Conservation (phyloP, 1,140 invertebrate genomes). For the Brachionus asplanchnoidis region DNA sequence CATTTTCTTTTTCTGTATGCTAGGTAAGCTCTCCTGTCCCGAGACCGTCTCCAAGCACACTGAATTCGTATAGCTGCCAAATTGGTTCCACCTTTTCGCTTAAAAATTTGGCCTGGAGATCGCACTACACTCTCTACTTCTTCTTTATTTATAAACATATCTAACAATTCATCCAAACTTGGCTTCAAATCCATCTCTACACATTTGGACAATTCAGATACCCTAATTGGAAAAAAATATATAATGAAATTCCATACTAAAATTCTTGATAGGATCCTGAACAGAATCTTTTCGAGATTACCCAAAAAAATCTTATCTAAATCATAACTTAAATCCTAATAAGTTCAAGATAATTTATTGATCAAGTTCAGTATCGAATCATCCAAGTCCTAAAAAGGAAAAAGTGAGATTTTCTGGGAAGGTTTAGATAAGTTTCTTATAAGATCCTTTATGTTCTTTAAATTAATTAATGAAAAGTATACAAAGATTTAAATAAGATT, state of each 20-base stretch:
- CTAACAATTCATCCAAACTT: conserved; percentile 48
- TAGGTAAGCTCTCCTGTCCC: conserved; percentile 51
- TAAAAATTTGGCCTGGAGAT: conserved; percentile 47
- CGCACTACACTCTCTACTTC: conserved; percentile 52
- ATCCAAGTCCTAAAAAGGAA: too few relatives aligned
- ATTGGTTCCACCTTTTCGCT: conserved; percentile 42
- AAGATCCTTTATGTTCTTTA: too few relatives aligned
- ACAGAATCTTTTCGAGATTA: background rate
- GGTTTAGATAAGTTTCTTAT: too few relatives aligned
- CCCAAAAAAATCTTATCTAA: too few relatives aligned
- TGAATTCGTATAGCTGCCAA: conserved; percentile 54
- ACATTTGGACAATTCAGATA: conserved; percentile 53
- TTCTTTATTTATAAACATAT: conserved; percentile 53
- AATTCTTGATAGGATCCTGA: background rate
- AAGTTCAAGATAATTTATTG: too few relatives aligned
- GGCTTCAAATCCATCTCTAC: conserved; percentile 53
- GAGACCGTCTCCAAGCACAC: conserved; percentile 50
- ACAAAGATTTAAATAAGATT: too few relatives aligned
- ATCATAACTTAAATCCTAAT: too few relatives aligned
- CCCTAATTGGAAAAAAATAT: conserved; percentile 43
- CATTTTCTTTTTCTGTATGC: conserved; percentile 54
- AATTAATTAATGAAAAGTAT: too few relatives aligned
- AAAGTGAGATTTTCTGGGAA: too few relatives aligned
- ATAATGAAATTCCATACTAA: background rate
- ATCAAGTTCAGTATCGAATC: too few relatives aligned